Evolutionary conservation across 23 tunicate species (phyloP), one percentile per base, ranked within the genome.

Genomic region (Ciona savignyi): DNA sequence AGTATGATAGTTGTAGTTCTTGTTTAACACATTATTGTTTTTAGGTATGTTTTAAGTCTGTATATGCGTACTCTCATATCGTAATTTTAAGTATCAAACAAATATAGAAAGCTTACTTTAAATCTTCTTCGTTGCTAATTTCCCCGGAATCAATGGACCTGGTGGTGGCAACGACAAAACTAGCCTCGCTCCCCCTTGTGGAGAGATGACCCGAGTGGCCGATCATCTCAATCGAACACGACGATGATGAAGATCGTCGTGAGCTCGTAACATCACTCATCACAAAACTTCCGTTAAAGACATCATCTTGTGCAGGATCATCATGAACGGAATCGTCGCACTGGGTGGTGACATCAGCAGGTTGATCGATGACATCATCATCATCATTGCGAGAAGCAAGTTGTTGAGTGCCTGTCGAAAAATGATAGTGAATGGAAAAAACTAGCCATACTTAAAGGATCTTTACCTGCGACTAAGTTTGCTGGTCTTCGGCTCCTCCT

Each of bases 221-320:
- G 26, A 77, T 34, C 81, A 77, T 77, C 63, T 77, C 81, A 66
- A 77, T 77, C 2, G 81, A 77, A 1, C 72, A 77, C 4, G 76
- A 71, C 22, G 81, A 77, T 24, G 64, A 72, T 6, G 76, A 72
- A 23, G 61, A 26, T 23, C 76, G 31, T 11, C 67, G 25, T 4
- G 67, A 63, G 15, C 23, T 9, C 6, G 67, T 63, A 6, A 9
- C 15, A 15, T 42, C 56, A 42, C 56, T 42, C 15, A 42, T 42
- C 11, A 42, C 56, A 15, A 42, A 42, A 42, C 56, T 42, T 9
- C 56, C 15, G 56, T 15, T 42, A 15, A 42, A 6, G 56, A 42
- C 56, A 42, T 42, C 56, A 42, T n/a, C n/a, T n/a, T n/a, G n/a
- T 49, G 61, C 19, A 49, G 61, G 61, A 49, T 49, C 61, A 49